Percentiles rank a stretch among this genome's conserved stretches.
Conservation (phyloP, 2,888 invertebrate genomes). For the Hemicrepidius hirtus region DNA sequence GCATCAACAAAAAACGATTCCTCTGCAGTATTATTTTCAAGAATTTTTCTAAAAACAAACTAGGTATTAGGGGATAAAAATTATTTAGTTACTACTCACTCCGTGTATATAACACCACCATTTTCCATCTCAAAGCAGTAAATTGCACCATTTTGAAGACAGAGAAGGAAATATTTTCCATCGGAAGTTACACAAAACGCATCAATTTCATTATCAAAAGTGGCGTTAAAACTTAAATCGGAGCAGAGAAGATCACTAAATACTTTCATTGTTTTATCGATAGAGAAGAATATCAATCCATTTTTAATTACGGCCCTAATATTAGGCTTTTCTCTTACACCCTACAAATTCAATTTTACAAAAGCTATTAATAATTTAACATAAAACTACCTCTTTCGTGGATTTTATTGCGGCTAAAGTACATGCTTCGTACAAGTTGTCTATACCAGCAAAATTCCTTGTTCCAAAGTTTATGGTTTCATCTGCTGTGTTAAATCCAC, state of each 20-base stretch:
- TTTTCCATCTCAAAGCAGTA: conserved; percentile 51
- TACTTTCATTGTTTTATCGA: conserved; percentile 53
- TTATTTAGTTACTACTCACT: conserved; percentile 41
- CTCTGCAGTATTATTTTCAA: neutral
- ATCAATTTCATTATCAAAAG: conserved; percentile 53
- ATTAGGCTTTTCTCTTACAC: neutral
- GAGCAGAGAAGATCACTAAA: conserved; percentile 54
- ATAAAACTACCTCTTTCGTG: conserved; percentile 18
- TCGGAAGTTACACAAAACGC: conserved; percentile 52
- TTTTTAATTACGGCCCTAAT: conserved; percentile 44
- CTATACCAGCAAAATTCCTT: conserved; percentile 69
- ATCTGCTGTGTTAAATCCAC: conserved; percentile 72
- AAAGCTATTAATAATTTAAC: conserved; percentile 1
- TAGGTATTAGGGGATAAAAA: too few relatives aligned
- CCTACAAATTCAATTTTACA: conserved; percentile 7
- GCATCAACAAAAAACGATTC: conserved; percentile 30
- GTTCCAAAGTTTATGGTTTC: conserved; percentile 75
- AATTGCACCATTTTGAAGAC: conserved; percentile 54
- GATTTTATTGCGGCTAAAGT: conserved; percentile 70
- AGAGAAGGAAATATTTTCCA: conserved; percentile 53
- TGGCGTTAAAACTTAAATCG: conserved; percentile 43
- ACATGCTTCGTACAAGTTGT: conserved; percentile 72
- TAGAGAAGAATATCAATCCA: conserved; percentile 51
- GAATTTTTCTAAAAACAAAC: neutral
- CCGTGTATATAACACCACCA: conserved; percentile 43